Base-by-base conservation (phyloP, 2,113 vertebrate genomes). In the Sporophila hypoxantha region DNA sequence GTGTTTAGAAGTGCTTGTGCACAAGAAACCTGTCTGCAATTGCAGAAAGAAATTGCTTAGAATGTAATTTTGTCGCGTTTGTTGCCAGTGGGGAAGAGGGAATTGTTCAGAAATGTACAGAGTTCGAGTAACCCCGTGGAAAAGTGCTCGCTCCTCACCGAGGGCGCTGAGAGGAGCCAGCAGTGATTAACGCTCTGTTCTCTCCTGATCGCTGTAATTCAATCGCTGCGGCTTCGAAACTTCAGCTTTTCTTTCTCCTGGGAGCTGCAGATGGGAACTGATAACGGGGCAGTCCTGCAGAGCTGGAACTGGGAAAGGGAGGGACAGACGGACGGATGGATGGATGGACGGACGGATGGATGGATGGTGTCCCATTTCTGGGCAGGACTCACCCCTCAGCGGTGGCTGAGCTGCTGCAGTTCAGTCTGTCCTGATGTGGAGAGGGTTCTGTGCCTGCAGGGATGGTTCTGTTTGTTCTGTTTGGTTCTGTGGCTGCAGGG, bases 161-260 rank as follows among this genome's bases (percentile, higher is more conserved):
- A 1, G n/a, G 19, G 3, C 16, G 8, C 1, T 3, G 34, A 25
- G 41, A 57, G 79, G 7, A 62, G 75, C 3, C 12, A 37, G 0
- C 19, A 5, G 68, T 0, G 55, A 22, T 36, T 13, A 65, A 8
- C 49, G 0, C 49, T 1, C 0, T 15, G 18, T 14, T 46, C 73
- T 27, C 29, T 6, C 4, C 49, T 87, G 5, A 60, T 60, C n/a
- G 23, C 49, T 27, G 53, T 17, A 23, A 34, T 30, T 77, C 59
- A 8, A 2, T 25, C 34, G 0, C 6, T 2, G 0, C 5, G 4
- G 26, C 55, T 53, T 39, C 47, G 12, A 64, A 39, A 11, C 18
- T 47, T 47, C 47, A 3, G 23, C 47, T 47, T 47, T 25, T 12
- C 41, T 77, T 67, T 52, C 49, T 27, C 49, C 37, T 6, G 42